phyloP scores from a whole-genome alignment of 37 sponge, comb jelly and placozoan species.

The Cliona cf. orientalis region DNA sequence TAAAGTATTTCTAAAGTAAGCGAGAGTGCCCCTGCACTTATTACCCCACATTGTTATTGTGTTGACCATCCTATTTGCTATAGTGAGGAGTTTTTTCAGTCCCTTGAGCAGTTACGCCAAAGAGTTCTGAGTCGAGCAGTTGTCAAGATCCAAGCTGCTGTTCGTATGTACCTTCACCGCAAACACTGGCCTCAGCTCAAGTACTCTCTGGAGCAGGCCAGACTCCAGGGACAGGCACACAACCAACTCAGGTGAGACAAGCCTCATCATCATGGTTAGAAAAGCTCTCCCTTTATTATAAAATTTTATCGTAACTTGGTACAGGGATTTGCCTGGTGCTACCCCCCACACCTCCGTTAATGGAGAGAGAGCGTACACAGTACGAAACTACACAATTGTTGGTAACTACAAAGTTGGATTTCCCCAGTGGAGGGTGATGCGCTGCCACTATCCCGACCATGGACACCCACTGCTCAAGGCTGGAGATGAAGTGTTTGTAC shows the following conservation, averaged over 20 bases:
- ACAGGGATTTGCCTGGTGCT: no score
- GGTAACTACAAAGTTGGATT: conserved; percentile 84
- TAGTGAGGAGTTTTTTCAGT: conserved; percentile 64
- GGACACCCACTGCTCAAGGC: conserved; percentile 17
- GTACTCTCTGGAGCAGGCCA: conserved; percentile 53
- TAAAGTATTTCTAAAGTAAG: conserved; percentile 69
- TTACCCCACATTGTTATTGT: background rate
- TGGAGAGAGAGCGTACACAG: conserved; percentile 26
- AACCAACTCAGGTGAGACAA: conserved; percentile 20
- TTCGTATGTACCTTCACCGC: conserved; percentile 50
- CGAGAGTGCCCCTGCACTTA: background rate
- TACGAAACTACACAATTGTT: conserved; percentile 77
- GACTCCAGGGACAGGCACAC: conserved; percentile 48
- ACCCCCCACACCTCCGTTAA: background rate
- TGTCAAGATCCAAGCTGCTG: conserved; percentile 55
- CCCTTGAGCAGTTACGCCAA: conserved; percentile 29
- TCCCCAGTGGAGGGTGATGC: conserved; percentile 90
- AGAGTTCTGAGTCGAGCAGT: conserved; percentile 22
- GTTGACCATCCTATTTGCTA: background rate
- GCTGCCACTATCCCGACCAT: conserved; percentile 53
- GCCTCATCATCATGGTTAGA: no score
- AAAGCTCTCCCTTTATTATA: no score
- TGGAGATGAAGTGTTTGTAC: conserved; percentile 74
- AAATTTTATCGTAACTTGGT: no score
- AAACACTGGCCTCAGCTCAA: conserved; percentile 77